Conservation (phyloP, 2,797 vertebrate genomes). For the Hydrophis major region DNA sequence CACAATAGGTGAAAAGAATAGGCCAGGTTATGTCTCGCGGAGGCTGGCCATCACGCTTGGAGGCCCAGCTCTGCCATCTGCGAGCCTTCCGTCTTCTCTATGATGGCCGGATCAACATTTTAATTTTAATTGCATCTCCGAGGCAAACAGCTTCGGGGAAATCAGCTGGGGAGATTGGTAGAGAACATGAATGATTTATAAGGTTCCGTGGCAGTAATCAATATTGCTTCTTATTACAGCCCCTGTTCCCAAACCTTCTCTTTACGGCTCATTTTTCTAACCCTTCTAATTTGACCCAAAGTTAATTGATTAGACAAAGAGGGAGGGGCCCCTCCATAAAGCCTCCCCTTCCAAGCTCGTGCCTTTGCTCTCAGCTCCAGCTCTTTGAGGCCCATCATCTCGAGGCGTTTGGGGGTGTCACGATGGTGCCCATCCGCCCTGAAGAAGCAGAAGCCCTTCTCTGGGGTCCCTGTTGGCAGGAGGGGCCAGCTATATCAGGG, state of each 20-base stretch:
- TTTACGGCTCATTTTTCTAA: slow-evolving; percentile 44
- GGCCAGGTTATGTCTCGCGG: not conserved
- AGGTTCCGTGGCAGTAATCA: slow-evolving; percentile 80
- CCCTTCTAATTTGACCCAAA: slow-evolving; percentile 49
- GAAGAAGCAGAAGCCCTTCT: not conserved
- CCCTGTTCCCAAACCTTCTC: slow-evolving; percentile 25
- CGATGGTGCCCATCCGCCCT: not conserved
- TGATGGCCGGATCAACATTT: not conserved
- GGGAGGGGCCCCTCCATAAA: not conserved
- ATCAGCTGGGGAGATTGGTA: slow-evolving; percentile 77
- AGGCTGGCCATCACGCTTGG: not conserved
- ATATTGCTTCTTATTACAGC: slow-evolving; percentile 80
- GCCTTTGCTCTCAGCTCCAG: not conserved
- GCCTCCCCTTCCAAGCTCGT: not conserved
- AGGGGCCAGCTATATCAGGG: not conserved
- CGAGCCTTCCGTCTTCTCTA: not conserved
- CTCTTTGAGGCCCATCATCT: not conserved
- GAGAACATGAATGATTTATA: slow-evolving; percentile 85
- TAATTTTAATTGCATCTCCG: slow-evolving; percentile 57
- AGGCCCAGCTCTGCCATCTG: not conserved
- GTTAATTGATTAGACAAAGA: slow-evolving; percentile 22
- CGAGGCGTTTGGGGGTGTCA: rapidly evolving
- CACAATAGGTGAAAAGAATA: not conserved
- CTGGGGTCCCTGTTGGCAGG: not conserved
- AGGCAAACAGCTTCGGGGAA: slow-evolving; percentile 77